A percentile compares a stretch with the other conserved stretches of the same genome.
Conservation (phyloP, 2,888 invertebrate species). For the Torymus aiolomorphi region DNA sequence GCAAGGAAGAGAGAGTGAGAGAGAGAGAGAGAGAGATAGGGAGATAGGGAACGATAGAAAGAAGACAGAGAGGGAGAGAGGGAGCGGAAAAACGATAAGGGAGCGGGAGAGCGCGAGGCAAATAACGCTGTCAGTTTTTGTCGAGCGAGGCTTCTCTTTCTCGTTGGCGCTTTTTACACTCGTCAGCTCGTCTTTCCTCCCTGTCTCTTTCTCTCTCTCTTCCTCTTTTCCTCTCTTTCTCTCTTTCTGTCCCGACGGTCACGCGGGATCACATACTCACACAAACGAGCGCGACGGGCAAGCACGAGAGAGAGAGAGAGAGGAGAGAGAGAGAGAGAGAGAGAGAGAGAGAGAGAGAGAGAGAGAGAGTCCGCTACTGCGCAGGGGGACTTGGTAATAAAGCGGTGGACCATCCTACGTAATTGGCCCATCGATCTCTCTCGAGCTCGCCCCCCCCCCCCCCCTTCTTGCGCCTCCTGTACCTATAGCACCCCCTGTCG, state of each 20-base stretch:
- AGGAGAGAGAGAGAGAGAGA: too few relatives aligned
- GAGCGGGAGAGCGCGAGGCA: too few relatives aligned
- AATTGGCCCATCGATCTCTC: conserved; percentile 54
- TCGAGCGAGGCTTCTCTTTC: too few relatives aligned
- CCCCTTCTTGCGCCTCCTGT: not conserved
- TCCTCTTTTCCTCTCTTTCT: too few relatives aligned
- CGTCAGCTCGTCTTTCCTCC: not conserved
- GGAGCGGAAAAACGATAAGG: too few relatives aligned
- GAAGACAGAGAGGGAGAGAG: not conserved
- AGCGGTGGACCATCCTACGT: conserved; percentile 47
- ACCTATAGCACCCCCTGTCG: too few relatives aligned
- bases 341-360: not conserved
- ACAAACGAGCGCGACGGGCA: too few relatives aligned
- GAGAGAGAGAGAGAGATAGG: not conserved
- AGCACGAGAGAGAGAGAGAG: too few relatives aligned
- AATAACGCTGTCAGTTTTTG: too few relatives aligned
- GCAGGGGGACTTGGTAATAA: conserved; percentile 41
- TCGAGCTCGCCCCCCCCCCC: not conserved
- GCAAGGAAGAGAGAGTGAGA: not conserved
- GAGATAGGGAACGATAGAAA: not conserved
- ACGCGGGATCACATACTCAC: too few relatives aligned
- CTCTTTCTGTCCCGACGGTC: too few relatives aligned
- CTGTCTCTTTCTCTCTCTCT: too few relatives aligned
- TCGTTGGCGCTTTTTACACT: not conserved
- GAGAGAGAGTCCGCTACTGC: not conserved